phyloP scores from a whole-genome alignment of 2,113 vertebrate species.

The Abramis brama region DNA sequence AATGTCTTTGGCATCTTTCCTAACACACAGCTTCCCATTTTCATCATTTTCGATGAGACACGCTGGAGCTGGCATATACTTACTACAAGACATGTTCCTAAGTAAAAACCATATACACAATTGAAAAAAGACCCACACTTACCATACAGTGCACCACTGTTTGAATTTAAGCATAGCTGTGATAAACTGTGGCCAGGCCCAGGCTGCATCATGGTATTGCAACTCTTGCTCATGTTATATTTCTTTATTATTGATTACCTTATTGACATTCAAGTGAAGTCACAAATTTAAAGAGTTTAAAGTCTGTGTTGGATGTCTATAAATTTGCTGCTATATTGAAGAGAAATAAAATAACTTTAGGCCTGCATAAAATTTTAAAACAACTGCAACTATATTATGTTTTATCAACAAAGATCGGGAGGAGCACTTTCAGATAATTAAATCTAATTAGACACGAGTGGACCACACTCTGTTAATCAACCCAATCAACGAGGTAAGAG shows the following conservation, averaged over 20 bases:
- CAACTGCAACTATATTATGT: not conserved
- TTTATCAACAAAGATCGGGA: too few species aligned
- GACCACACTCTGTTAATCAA: too few species aligned
- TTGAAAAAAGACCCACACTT: not conserved
- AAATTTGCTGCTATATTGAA: not conserved
- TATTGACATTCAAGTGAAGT: not conserved
- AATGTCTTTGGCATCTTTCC: slow-evolving; percentile 41
- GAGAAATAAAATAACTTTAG: not conserved
- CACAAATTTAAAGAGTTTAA: not conserved
- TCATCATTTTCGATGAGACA: slow-evolving; percentile 38
- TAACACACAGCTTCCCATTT: slow-evolving; percentile 13
- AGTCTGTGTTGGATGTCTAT: not conserved
- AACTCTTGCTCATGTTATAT: not conserved
- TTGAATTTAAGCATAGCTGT: not conserved
- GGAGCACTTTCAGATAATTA: too few species aligned
- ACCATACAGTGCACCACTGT: not conserved
- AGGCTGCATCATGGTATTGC: not conserved
- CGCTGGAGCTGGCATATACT: slow-evolving; percentile 23
- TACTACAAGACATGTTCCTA: not conserved
- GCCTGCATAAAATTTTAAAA: not conserved
- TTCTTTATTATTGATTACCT: not conserved
- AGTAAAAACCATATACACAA: not conserved
- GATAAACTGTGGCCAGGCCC: not conserved
- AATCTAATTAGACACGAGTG: too few species aligned
- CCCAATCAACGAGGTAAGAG: too few species aligned